Evolutionary conservation across 2,113 vertebrate species (phyloP).

Genomic region (Dicerorhinus sumatrensis): DNA sequence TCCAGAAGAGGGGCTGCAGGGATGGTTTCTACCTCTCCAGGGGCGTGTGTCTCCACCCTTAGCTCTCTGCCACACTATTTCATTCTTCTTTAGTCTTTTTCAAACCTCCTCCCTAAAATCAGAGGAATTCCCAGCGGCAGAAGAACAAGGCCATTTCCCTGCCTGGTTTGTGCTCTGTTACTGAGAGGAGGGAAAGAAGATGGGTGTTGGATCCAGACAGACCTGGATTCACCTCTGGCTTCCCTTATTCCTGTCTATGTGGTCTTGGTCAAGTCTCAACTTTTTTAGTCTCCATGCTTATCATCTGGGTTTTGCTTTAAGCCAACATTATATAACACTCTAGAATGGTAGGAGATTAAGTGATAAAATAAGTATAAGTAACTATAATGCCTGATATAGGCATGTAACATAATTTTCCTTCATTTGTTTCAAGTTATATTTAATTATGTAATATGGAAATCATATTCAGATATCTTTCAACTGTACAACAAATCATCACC

Average conservation of each 20-base stretch:
- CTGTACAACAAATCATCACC: background rate
- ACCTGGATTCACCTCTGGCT: background rate
- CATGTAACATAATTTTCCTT: background rate
- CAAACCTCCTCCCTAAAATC: background rate
- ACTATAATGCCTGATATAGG: background rate
- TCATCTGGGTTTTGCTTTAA: background rate
- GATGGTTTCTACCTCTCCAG: background rate
- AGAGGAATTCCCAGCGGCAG: background rate
- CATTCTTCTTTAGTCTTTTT: background rate
- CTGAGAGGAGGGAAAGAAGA: background rate
- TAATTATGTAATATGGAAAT: background rate
- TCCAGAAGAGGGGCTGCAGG: fast-evolving
- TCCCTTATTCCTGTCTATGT: background rate
- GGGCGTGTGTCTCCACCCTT: background rate
- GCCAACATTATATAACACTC: background rate
- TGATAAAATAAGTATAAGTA: background rate
- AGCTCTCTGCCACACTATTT: background rate
- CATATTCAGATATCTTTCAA: background rate
- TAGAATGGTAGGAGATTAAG: background rate
- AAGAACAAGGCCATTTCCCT: background rate
- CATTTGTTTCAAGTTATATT: background rate
- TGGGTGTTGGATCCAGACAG: background rate
- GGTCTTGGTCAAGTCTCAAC: background rate
- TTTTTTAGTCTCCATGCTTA: background rate
- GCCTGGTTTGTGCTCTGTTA: background rate